Conservation (phyloP, 2,888 invertebrate species). For the Didymodactylos carnosus region DNA sequence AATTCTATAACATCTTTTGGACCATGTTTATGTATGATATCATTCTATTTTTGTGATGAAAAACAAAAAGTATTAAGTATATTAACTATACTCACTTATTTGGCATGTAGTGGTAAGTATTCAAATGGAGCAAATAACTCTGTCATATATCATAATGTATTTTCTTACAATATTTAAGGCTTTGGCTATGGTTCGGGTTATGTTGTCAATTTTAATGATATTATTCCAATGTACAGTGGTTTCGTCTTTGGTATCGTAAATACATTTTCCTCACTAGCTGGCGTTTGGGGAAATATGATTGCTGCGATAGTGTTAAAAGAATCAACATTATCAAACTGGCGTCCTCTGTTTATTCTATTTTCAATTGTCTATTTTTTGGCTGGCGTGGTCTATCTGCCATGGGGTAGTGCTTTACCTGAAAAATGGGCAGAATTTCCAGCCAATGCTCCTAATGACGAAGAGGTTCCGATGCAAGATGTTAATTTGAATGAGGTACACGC, state of each 20-base stretch:
- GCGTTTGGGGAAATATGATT: slow-evolving; percentile 2
- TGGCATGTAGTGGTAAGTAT: not conserved
- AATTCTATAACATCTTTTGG: not conserved
- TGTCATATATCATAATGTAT: too few species aligned
- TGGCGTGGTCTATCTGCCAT: slow-evolving; percentile 1
- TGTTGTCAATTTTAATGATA: slow-evolving; percentile 7
- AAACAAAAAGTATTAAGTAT: not conserved
- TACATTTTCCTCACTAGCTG: slow-evolving; percentile 10
- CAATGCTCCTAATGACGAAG: not conserved
- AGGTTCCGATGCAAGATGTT: not conserved
- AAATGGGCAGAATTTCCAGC: slow-evolving; percentile 2
- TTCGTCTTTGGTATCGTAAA: slow-evolving; percentile 11
- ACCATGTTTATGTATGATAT: not conserved
- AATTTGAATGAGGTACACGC: too few species aligned
- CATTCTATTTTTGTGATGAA: not conserved
- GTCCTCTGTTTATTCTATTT: slow-evolving; percentile 4
- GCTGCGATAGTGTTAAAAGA: slow-evolving; percentile 1
- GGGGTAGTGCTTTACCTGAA: not conserved
- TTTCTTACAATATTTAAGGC: not conserved
- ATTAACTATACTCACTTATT: not conserved
- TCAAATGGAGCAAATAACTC: too few species aligned
- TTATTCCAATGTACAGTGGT: slow-evolving; percentile 4
- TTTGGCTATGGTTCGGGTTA: slow-evolving; percentile 6
- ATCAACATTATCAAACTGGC: slow-evolving; percentile 3
- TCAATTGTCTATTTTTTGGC: slow-evolving; percentile 9